Evolutionary conservation across 1,140 invertebrate genomes (phyloP), one percentile per base, ranked within the genome.

Genomic region (Dreissena polymorpha): DNA sequence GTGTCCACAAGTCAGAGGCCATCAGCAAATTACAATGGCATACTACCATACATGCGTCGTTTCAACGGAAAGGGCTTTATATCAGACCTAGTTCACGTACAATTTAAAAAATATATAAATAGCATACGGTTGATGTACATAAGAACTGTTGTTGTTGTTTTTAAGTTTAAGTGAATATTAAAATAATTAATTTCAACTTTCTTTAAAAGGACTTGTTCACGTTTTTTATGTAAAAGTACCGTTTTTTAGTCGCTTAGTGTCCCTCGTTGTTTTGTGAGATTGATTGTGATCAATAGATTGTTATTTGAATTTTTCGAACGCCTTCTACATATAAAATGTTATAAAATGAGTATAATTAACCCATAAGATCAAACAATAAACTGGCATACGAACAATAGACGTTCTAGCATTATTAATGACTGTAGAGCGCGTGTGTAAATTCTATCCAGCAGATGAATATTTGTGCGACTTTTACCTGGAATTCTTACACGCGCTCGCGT

Each of bases 391-490:
- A 23, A 60, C 57, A 60, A 60, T 60, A 12, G 57, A 60, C 21
- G 57, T 23, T 18, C 57, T 2, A 5, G 57, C 16, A 60, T 60
- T 60, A 60, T 60, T 60, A 60, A 60, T 60, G 21, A 39, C 39
- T 39, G 3, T 39, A 39, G 39, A 60, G 57, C 57, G 21, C 57
- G 57, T 60, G 57, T 10, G 6, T n/a, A n/a, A n/a, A 2, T 23
- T 60, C 57, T n/a, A 60, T 60, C 21, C 3, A 60, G 57, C 57
- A 60, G 57, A 60, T 23, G 57, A n/a, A 60, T 60, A n/a, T 60
- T 23, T 60, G 6, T n/a, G 10, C 57, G 57, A 60, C 57, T 60
- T 60, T 60, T 60, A 60, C 57, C 57, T 60, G 57, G 57, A 60
- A 60, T 18, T 60, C 21, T 18, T n/a, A 23, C 57, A 60, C 3